Evolutionary conservation across 1,140 invertebrate genomes (phyloP).

Genomic region (Panonychus citri): DNA sequence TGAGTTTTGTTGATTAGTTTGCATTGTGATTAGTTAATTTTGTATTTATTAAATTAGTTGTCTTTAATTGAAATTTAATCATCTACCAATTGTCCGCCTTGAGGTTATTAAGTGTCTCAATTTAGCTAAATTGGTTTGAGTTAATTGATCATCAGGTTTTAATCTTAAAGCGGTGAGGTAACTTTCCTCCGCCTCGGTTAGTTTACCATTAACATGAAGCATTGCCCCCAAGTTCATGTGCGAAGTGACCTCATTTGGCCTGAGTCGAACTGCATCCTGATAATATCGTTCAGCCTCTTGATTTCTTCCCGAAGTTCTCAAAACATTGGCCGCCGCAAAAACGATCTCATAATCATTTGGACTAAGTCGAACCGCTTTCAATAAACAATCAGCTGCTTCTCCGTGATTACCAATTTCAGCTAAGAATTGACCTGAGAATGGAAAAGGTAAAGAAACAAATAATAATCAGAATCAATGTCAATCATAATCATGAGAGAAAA

Average conservation of each 20-base stretch:
- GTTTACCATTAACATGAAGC: conserved; percentile 68
- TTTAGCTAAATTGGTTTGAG: conserved; percentile 63
- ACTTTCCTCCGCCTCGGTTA: conserved; percentile 50
- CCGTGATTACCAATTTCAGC: conserved; percentile 42
- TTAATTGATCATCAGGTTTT: conserved; percentile 60
- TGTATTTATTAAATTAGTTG: too few relatives aligned
- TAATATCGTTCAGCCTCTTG: conserved; percentile 62
- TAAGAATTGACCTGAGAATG: conserved; percentile 54
- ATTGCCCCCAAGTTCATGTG: conserved; percentile 85
- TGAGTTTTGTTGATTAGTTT: too few relatives aligned
- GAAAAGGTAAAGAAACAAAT: neutral
- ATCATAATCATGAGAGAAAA: too few relatives aligned
- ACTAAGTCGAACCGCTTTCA: too few relatives aligned
- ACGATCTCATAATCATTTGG: conserved; percentile 55
- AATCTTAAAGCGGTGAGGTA: conserved; percentile 56
- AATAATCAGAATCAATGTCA: too few relatives aligned
- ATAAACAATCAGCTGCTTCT: conserved; percentile 60
- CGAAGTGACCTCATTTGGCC: conserved; percentile 49
- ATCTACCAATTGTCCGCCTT: neutral
- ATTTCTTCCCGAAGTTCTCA: conserved; percentile 42
- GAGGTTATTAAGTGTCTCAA: conserved; percentile 27
- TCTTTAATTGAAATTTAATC: too few relatives aligned
- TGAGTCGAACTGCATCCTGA: conserved; percentile 38
- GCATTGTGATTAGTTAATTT: too few relatives aligned
- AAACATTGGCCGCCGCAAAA: conserved; percentile 63